phyloP scores from a whole-genome alignment of 1,140 invertebrate genomes.

The Pristionchus pacificus region DNA sequence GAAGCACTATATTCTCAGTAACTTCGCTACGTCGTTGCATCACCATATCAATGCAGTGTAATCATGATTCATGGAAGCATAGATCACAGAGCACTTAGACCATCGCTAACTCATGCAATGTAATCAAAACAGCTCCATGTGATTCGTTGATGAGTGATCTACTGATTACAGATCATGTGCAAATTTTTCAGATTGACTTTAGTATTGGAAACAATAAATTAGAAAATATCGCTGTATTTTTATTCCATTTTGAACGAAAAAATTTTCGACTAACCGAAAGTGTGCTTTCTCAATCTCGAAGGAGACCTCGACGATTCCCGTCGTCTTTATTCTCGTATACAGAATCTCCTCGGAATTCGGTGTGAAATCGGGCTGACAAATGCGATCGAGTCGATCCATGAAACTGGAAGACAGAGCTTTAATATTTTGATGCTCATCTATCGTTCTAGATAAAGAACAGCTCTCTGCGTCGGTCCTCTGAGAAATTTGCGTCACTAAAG shows the following conservation, averaged over 20 bases:
- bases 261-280: constrained; percentile 38
- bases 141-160: background rate
- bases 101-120: background rate
- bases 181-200: too few species aligned
- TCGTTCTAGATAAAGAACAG: constrained; percentile 74
- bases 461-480: constrained; percentile 71
- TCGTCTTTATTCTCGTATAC: constrained; percentile 89
- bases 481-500: background rate
- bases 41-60: background rate
- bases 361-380: constrained; percentile 82
- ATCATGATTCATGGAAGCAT: too few species aligned
- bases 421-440: background rate
- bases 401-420: constrained; percentile 62
- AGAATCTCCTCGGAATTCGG: constrained; percentile 94
- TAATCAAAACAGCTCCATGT: background rate
- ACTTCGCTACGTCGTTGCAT: background rate
- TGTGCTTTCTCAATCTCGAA: constrained; percentile 64
- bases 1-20: background rate
- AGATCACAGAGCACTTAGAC: too few species aligned
- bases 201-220: too few species aligned
- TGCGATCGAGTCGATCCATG: constrained; percentile 83
- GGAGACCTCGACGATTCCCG: constrained; percentile 88
- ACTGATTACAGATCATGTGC: too few species aligned
- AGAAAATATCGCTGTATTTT: too few species aligned
- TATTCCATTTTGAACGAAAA: background rate